These are phyloP conservation scores for Eleginops maclovinus DNA, from an alignment of 2,113 vertebrate genomes.

Conservation along the genomic window DNA sequence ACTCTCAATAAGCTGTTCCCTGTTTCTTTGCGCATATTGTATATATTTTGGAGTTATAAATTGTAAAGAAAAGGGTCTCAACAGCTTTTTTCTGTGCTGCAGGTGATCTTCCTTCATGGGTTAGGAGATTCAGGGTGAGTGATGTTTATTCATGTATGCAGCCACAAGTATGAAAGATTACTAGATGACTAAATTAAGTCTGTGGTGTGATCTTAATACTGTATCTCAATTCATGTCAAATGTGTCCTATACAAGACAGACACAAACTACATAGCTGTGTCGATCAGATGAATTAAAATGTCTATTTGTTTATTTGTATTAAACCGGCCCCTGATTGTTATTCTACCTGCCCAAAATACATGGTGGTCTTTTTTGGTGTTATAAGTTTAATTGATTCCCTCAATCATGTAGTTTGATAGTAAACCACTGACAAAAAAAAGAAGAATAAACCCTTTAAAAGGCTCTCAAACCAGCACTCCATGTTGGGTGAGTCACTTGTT, in stretches of 20 bases:
- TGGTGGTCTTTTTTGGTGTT: neutral
- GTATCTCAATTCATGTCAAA: no score
- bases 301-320: no score
- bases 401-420: constrained; percentile 1
- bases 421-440: neutral
- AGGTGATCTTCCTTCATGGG: constrained; percentile 99
- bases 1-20: no score
- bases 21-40: neutral
- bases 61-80: neutral
- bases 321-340: no score
- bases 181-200: no score
- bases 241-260: no score
- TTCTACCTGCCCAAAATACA: neutral
- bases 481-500: neutral
- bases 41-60: neutral
- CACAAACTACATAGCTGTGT: no score
- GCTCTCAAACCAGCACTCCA: constrained; percentile 4
- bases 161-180: no score
- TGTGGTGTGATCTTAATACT: neutral
- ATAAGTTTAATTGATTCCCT: constrained; percentile 4
- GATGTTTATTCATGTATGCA: neutral
- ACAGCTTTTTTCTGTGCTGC: constrained; percentile 44
- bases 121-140: constrained; percentile 97
- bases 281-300: neutral
- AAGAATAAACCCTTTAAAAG: constrained; percentile 7